Percentiles rank a stretch among this genome's conserved stretches.
These are phyloP conservation scores for Lycophotia porphyrea DNA, from an alignment of 2,888 invertebrate species.

Conservation along the genomic window DNA sequence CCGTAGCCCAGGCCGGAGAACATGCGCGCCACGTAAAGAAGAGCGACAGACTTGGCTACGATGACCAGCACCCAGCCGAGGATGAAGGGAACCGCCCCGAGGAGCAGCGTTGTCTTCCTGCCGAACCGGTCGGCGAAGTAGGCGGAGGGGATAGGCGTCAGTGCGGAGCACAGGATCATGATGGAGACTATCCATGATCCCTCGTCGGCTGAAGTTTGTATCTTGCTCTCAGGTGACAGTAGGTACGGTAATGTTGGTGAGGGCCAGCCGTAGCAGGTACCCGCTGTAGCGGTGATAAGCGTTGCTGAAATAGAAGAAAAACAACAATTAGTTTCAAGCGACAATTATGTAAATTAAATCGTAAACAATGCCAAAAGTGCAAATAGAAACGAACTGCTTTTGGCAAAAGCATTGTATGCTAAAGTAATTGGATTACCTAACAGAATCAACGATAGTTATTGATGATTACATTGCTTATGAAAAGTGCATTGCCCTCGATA, in stretches of 20 bases:
- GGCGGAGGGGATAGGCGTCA: slow-evolving; percentile 91
- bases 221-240: slow-evolving; percentile 82
- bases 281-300: slow-evolving; percentile 89
- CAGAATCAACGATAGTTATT: slow-evolving; percentile 49
- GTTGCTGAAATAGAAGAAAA: slow-evolving; percentile 84
- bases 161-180: slow-evolving; percentile 91
- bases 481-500: slow-evolving; percentile 65
- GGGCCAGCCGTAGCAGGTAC: slow-evolving; percentile 91
- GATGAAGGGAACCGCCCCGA: slow-evolving; percentile 91
- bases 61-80: slow-evolving; percentile 92
- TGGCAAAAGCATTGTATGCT: slow-evolving; percentile 58
- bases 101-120: slow-evolving; percentile 92
- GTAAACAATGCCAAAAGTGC: slow-evolving; percentile 54
- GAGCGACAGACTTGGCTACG: slow-evolving; percentile 88
- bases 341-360: slow-evolving; percentile 30
- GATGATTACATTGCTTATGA: slow-evolving; percentile 59
- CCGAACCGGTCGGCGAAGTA: slow-evolving; percentile 92
- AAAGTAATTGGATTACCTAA: slow-evolving; percentile 46
- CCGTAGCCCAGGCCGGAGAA: slow-evolving; percentile 92
- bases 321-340: slow-evolving; percentile 33
- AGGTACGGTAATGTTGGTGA: slow-evolving; percentile 91
- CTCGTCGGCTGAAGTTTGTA: slow-evolving; percentile 87
- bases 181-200: slow-evolving; percentile 92
- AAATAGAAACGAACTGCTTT: slow-evolving; percentile 58
- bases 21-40: slow-evolving; percentile 91